These are phyloP conservation scores for Pseudeuparius sepicola DNA, from an alignment of 2,888 invertebrate genomes.

Conservation along the genomic window DNA sequence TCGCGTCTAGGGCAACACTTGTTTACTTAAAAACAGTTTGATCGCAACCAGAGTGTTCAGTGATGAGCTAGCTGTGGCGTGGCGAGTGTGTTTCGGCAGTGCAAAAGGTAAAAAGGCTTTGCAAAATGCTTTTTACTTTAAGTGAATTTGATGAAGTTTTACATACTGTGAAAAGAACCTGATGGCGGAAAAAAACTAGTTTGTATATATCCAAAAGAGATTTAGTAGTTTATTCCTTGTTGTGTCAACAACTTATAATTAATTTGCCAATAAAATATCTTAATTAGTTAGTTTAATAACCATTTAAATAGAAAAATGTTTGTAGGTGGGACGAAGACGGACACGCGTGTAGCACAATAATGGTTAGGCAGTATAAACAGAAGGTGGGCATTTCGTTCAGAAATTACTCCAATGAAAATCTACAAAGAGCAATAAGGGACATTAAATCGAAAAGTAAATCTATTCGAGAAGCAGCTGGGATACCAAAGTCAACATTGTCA, in stretches of 20 bases:
- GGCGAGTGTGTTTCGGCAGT: slow-evolving; percentile 1
- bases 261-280: too few relatives aligned
- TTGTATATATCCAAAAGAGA: too few relatives aligned
- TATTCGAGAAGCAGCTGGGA: slow-evolving; percentile 2
- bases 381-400: slow-evolving; percentile 2
- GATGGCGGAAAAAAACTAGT: too few relatives aligned
- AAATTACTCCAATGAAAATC: slow-evolving; percentile 2
- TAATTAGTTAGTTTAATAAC: too few relatives aligned
- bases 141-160: too few relatives aligned
- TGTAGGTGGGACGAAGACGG: too few relatives aligned
- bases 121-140: too few relatives aligned
- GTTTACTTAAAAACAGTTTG: not conserved
- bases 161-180: too few relatives aligned
- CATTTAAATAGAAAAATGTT: too few relatives aligned
- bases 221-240: too few relatives aligned
- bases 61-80: too few relatives aligned
- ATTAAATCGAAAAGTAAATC: not conserved
- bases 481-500: slow-evolving; percentile 2
- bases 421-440: slow-evolving; percentile 1
- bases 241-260: too few relatives aligned
- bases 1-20: slow-evolving; percentile 3
- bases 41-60: slow-evolving; percentile 1
- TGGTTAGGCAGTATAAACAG: slow-evolving; percentile 1
- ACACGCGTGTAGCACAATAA: not conserved
- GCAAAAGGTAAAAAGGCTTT: slow-evolving; percentile 2